These are phyloP conservation scores for Scyliorhinus canicula DNA, from an alignment of 2,797 vertebrate species.

Conservation along the genomic window DNA sequence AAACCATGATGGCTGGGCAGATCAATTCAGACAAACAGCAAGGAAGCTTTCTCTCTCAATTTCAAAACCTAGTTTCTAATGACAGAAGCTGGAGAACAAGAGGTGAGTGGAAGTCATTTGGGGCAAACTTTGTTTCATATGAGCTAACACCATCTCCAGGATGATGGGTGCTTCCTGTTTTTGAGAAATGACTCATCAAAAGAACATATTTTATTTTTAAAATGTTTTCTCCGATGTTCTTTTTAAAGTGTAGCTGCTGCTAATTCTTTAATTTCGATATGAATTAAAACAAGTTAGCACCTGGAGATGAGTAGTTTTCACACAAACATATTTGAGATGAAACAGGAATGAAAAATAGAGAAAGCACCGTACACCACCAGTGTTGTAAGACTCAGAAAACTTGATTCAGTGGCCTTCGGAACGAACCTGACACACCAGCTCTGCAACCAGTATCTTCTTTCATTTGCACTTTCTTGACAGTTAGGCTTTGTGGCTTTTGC, in stretches of 20 bases:
- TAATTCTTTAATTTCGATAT: background rate
- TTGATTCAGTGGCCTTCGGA: slow-evolving; percentile 44
- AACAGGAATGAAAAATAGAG: slow-evolving; percentile 41
- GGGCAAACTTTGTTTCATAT: background rate
- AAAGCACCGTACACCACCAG: slow-evolving; percentile 39
- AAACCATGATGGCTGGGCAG: background rate
- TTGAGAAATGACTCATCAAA: background rate
- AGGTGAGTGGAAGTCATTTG: background rate
- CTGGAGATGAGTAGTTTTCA: background rate
- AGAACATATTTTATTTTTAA: background rate
- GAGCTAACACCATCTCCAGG: background rate
- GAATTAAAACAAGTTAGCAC: slow-evolving; percentile 9
- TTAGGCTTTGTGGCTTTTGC: slow-evolving; percentile 45
- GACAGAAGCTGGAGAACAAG: background rate
- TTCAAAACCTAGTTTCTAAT: background rate
- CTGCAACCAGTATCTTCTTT: slow-evolving; percentile 45
- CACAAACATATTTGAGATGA: background rate
- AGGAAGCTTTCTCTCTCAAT: background rate
- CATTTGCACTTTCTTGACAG: slow-evolving; percentile 49
- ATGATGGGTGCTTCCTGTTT: background rate
- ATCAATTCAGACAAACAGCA: background rate
- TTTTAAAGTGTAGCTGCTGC: background rate
- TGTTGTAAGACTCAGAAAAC: slow-evolving; percentile 42
- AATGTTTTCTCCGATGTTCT: background rate
- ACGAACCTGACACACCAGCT: slow-evolving; percentile 42